Conservation (phyloP, 2,113 vertebrate genomes). For the Pelusios castaneus region DNA sequence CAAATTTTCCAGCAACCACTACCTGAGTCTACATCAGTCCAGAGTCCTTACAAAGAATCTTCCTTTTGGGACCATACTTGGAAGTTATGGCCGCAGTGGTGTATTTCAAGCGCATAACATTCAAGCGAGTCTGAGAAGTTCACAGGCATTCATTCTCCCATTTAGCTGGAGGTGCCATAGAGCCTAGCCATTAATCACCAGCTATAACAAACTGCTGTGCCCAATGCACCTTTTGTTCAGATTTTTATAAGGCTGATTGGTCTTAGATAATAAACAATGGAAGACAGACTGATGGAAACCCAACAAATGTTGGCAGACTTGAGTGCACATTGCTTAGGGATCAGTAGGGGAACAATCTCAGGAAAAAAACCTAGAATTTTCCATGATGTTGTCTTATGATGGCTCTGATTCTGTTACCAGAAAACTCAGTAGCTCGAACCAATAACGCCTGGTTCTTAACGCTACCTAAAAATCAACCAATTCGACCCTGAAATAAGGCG, state of each 20-base stretch:
- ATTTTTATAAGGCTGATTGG: constrained; percentile 60
- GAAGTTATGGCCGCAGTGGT: background rate
- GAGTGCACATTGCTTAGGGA: constrained; percentile 59
- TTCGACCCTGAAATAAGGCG: too few relatives aligned
- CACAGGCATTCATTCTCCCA: constrained; percentile 43
- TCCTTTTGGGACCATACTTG: background rate
- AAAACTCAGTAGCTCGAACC: too few relatives aligned
- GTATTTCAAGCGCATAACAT: background rate
- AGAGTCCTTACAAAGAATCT: background rate
- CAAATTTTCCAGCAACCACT: background rate
- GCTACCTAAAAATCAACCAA: too few relatives aligned
- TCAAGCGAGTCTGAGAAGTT: constrained; percentile 52
- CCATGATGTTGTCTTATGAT: constrained; percentile 35
- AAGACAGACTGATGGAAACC: constrained; percentile 61
- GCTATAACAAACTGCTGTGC: constrained; percentile 6
- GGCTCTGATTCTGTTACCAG: too few relatives aligned
- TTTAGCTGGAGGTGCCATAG: constrained; percentile 25
- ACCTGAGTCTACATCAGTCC: background rate
- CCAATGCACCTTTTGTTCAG: constrained; percentile 62
- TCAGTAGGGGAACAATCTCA: constrained; percentile 4
- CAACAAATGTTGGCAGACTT: constrained; percentile 59
- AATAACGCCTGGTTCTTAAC: too few relatives aligned
- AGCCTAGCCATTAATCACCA: constrained; percentile 55
- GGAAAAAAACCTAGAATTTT: background rate
- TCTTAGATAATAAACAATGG: constrained; percentile 68